Base-by-base conservation (phyloP, 1,140 invertebrate species). In the Hestina assimilis region DNA sequence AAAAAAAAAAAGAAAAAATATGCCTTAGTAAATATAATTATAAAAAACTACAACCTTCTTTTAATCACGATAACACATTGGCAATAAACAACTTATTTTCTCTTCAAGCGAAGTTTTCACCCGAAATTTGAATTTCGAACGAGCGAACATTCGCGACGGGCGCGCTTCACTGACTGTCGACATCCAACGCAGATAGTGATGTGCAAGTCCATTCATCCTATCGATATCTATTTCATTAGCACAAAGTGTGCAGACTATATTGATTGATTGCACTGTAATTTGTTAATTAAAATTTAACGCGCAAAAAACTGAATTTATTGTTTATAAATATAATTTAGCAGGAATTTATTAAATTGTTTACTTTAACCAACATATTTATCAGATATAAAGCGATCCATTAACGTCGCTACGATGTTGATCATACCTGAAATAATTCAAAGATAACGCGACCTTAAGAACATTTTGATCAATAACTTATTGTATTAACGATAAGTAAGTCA, bases 151-250 rank as follows among this genome's bases (percentile, higher is more conserved):
- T 61, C 72, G 70, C 80, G 72, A 56, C 73, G 73, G 66, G 53
- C 63, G 72, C 66, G 58, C 70, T 75, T 60, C 68, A 74, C 72
- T 66, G 66, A 84, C 76, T 82, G 69, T 60, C 68, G 69, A 67
- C 46, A 69, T 56, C 29, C 48, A 21, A 46, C 40, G 60, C 61
- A 21, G 28, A 21, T 72, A 72, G 70, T 56, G 70, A 65, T 63
- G 70, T 57, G 17, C 53, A 48, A 20, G 20, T 29, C 9, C 29
- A 11, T 26, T 43, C 9, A 51, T 29, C 14, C n/a, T 28, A 23
- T 59, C 56, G 56, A 59, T 52, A 46, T 9, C 15, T 40, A 46
- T 6, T 5, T 29, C 26, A 17, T n/a, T n/a, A n/a, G n/a, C n/a
- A n/a, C n/a, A n/a, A n/a, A n/a, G n/a, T n/a, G n/a, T n/a, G n/a